phyloP scores from a whole-genome alignment of 2,113 vertebrate genomes.

The Microcebus tavaratra region DNA sequence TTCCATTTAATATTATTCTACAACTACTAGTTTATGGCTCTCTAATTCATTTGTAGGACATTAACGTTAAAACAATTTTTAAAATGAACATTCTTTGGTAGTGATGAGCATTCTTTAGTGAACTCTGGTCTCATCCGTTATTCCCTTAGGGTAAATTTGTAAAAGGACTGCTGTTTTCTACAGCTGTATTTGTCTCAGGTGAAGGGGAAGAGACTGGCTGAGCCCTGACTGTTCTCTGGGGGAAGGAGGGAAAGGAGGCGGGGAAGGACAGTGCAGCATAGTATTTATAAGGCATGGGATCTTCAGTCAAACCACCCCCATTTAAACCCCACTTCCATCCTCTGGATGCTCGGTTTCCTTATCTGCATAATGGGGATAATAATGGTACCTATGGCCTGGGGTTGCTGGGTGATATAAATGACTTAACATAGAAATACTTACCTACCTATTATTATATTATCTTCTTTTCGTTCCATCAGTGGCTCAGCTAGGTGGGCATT shows the following conservation, averaged over 20 bases:
- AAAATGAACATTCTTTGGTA: background rate
- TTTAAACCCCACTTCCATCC: background rate
- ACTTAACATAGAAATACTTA: background rate
- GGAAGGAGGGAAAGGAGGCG: background rate
- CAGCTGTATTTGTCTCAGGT: background rate
- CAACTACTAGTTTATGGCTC: background rate
- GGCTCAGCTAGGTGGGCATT: background rate
- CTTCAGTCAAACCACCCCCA: background rate
- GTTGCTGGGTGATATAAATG: background rate
- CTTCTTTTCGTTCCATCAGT: background rate
- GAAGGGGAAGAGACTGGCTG: background rate
- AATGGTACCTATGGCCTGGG: background rate
- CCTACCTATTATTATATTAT: background rate
- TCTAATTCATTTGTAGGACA: background rate
- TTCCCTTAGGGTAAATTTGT: background rate
- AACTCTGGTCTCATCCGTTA: background rate
- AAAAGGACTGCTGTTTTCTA: constrained; percentile 4
- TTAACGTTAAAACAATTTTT: background rate
- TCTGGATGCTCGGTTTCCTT: background rate
- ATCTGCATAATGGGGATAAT: background rate
- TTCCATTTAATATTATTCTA: background rate
- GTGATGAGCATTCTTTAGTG: background rate
- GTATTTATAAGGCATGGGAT: background rate
- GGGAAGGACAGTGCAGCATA: background rate
- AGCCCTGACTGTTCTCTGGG: background rate